A percentile compares a stretch with the other conserved stretches of the same genome.
Conservation (phyloP, 2,888 invertebrate genomes). For the Polyommatus icarus region DNA sequence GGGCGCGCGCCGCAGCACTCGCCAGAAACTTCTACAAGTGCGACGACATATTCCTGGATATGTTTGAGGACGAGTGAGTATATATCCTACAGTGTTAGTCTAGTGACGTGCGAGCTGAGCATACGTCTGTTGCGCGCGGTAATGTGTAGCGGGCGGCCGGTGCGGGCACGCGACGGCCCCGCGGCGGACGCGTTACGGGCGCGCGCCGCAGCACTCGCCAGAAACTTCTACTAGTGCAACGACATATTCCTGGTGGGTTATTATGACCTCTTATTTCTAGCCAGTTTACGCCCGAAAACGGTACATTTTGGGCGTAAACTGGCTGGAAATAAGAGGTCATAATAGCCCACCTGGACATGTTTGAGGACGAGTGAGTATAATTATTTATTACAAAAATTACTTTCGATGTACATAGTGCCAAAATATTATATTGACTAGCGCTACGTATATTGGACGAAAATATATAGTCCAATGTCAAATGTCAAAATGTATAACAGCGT, state of each 20-base stretch:
- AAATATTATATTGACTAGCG: no score
- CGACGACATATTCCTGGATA: constrained; percentile 98
- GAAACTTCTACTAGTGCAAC: constrained; percentile 97
- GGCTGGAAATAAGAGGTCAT: no score
- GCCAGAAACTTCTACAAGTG: constrained; percentile 97
- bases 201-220: constrained; percentile 89
- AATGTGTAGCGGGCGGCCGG: constrained; percentile 81
- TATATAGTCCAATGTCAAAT: no score
- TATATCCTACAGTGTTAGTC: constrained; percentile 79
- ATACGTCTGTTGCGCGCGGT: constrained; percentile 85
- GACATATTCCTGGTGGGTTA: constrained; percentile 99
- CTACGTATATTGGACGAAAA: no score
- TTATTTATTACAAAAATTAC: no score
- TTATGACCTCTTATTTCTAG: no score
- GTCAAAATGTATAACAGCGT: no score
- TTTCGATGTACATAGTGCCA: no score
- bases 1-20: constrained; percentile 88
- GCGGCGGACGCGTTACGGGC: constrained; percentile 80
- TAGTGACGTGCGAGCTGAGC: constrained; percentile 95
- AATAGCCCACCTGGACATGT: no score
- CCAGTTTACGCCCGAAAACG: no score
- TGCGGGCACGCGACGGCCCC: constrained; percentile 80
- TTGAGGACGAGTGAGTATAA: no score
- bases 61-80: constrained; percentile 90
- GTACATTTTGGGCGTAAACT: no score